Conservation (phyloP, 2,888 invertebrate genomes). For the Cordilura impudica region DNA sequence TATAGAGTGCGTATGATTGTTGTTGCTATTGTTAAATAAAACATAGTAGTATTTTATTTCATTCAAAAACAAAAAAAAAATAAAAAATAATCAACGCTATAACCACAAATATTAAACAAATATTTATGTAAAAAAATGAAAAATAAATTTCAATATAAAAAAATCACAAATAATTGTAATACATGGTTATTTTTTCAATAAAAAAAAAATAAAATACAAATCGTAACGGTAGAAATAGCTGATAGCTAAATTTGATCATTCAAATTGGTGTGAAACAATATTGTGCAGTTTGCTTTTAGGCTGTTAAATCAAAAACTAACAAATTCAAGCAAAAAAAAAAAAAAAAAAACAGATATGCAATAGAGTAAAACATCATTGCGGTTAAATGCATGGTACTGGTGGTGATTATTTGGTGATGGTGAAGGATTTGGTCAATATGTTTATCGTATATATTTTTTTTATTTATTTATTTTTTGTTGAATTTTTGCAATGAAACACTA, state of each 20-base stretch:
- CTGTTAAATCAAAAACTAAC: slow-evolving; percentile 27
- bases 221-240: neutral
- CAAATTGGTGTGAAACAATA: slow-evolving; percentile 8
- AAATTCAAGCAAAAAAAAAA: neutral
- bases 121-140: neutral
- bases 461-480: neutral
- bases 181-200: neutral
- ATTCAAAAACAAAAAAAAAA: neutral
- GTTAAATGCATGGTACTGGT: neutral
- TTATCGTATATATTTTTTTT: slow-evolving; percentile 6
- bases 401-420: slow-evolving; percentile 10
- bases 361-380: slow-evolving; percentile 6
- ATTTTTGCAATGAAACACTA: too few species aligned
- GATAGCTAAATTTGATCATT: neutral
- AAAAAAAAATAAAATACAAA: too few species aligned
- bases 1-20: slow-evolving; percentile 6
- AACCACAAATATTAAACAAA: neutral
- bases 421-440: slow-evolving; percentile 17
- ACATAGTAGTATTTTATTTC: neutral
- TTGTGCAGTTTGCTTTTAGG: slow-evolving; percentile 22
- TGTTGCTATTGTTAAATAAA: neutral
- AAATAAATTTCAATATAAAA: neutral
- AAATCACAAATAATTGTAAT: neutral
- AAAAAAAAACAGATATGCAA: neutral
- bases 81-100: neutral